These are phyloP conservation scores for Pteropus alecto DNA, from an alignment of 2,113 vertebrate species.

Conservation along the genomic window DNA sequence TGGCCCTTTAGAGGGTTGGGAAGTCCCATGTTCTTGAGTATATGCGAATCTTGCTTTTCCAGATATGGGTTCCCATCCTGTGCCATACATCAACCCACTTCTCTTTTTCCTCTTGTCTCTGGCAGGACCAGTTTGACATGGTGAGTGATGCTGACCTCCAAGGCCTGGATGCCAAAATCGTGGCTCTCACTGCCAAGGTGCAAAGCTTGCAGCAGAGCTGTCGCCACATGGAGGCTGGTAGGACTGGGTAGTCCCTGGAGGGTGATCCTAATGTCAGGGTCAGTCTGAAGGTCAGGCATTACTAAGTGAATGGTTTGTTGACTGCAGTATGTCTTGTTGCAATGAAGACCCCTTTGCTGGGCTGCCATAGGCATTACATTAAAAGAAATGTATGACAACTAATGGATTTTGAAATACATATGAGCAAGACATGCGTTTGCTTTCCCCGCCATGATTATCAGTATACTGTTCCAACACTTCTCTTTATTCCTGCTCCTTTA, in stretches of 20 bases:
- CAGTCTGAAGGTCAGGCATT: background rate
- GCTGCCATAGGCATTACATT: background rate
- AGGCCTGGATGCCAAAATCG: constrained; percentile 87
- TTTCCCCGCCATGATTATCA: background rate
- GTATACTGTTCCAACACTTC: background rate
- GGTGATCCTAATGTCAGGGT: background rate
- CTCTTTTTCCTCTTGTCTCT: background rate
- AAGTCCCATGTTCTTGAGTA: background rate
- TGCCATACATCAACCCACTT: background rate
- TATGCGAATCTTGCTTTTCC: background rate
- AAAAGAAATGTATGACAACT: background rate
- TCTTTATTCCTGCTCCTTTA: background rate
- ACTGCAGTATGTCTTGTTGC: background rate
- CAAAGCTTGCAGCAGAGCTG: constrained; percentile 89
- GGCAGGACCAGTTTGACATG: constrained; percentile 90
- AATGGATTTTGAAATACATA: background rate
- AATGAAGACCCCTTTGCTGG: background rate
- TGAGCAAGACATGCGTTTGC: background rate
- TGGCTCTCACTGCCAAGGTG: constrained; percentile 82
- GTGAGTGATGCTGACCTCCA: constrained; percentile 92
- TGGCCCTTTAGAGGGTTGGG: background rate
- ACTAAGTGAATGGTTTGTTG: background rate
- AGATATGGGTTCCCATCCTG: background rate
- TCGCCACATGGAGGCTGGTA: constrained; percentile 92
- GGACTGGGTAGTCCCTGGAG: background rate